phyloP scores from a whole-genome alignment of 64 coral and sea anemone genomes.

The Pocillopora damicornis region DNA sequence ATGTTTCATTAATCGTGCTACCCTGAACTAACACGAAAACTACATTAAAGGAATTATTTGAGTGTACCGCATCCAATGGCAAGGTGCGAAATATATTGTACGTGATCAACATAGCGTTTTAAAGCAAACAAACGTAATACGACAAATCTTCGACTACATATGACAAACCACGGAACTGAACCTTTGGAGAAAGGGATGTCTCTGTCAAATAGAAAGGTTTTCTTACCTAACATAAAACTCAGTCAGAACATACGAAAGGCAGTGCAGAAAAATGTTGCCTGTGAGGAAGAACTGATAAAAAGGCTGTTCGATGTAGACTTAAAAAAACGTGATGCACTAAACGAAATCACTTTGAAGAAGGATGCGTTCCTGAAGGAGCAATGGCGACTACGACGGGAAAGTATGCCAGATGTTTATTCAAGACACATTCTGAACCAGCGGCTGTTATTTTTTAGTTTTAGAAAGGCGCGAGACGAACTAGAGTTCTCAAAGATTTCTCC shows the following conservation, averaged over 20 bases:
- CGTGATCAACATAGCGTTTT: no score
- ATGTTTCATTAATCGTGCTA: no score
- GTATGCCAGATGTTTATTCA: not conserved
- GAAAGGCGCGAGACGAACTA: not conserved
- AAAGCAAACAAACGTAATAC: no score
- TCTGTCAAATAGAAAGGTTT: not conserved
- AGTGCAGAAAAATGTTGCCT: not conserved
- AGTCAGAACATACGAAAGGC: conserved; percentile 9
- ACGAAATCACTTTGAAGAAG: not conserved
- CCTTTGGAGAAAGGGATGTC: not conserved
- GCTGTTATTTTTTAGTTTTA: not conserved
- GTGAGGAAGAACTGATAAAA: not conserved
- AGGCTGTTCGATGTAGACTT: not conserved
- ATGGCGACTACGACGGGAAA: not conserved
- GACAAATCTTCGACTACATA: no score
- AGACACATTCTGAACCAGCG: not conserved
- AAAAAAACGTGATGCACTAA: not conserved
- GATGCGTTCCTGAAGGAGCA: not conserved
- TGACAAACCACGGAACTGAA: no score
- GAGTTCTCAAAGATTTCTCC: not conserved
- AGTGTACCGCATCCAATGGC: no score
- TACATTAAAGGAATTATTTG: no score
- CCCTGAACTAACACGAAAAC: no score
- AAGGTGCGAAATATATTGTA: no score
- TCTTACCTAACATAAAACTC: not conserved